Evolutionary conservation across 1,140 invertebrate genomes (phyloP).

Genomic region (Conus betulinus): DNA sequence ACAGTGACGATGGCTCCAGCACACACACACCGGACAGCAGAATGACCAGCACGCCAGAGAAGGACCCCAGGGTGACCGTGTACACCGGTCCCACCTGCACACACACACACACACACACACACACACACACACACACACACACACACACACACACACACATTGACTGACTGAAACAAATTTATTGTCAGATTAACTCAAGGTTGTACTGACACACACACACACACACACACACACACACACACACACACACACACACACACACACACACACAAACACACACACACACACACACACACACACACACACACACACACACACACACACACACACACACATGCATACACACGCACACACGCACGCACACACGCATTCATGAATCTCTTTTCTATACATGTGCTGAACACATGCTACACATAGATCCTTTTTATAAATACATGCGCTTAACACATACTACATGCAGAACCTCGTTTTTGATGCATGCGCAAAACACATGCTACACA

Average conservation of each 20-base stretch:
- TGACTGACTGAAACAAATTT: too few species aligned
- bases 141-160: not conserved
- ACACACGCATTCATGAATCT: not conserved
- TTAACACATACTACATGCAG: not conserved
- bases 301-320: conserved; percentile 20
- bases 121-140: not conserved
- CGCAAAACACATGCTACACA: too few species aligned
- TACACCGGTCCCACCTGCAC: conserved; percentile 37
- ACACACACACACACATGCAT: not conserved
- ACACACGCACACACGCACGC: not conserved
- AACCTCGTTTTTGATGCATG: too few species aligned
- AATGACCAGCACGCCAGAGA: conserved; percentile 60
- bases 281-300: conserved; percentile 12
- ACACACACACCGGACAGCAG: conserved; percentile 54
- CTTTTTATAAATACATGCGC: not conserved
- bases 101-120: conserved; percentile 11
- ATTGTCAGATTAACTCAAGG: too few species aligned
- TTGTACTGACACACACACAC: not conserved
- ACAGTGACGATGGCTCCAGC: conserved; percentile 51
- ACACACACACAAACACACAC: not conserved
- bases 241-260: conserved; percentile 15
- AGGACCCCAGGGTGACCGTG: conserved; percentile 56
- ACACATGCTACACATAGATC: too few species aligned
- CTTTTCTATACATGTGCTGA: too few species aligned
- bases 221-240: conserved; percentile 31